A percentile compares a stretch with the other conserved stretches of the same genome.
phyloP scores from a whole-genome alignment of 2,888 invertebrate genomes.

The Alloscopus bannaensis region DNA sequence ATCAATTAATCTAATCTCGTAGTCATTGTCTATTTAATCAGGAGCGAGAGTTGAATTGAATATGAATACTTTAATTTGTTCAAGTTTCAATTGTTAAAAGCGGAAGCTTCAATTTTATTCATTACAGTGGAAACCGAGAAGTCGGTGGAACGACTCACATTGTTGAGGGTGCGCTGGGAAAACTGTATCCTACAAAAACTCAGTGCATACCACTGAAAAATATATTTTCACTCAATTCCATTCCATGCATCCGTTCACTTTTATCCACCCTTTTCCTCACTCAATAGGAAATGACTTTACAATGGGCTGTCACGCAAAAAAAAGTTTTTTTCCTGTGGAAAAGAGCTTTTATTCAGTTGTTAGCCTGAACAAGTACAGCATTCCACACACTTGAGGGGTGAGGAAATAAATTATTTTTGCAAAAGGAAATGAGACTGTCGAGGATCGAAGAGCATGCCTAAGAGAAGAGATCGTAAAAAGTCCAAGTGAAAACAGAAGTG shows the following conservation, averaged over 20 bases:
- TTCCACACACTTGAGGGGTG: constrained; percentile 41
- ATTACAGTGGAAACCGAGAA: no score
- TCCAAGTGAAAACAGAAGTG: constrained; percentile 6
- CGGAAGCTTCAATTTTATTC: no score
- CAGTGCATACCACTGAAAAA: no score
- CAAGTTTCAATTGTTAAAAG: no score
- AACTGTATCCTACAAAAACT: no score
- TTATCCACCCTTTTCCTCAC: constrained; percentile 25
- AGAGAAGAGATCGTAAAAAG: constrained; percentile 56
- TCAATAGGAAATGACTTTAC: constrained; percentile 62
- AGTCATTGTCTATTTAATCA: no score
- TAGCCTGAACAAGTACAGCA: background rate
- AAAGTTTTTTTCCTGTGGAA: constrained; percentile 22
- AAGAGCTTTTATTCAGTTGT: constrained; percentile 21
- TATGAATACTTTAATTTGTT: no score
- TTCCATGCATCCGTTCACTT: background rate
- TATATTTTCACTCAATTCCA: no score
- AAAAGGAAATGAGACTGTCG: constrained; percentile 62
- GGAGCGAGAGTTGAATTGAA: no score
- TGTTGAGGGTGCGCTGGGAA: no score
- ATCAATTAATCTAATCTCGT: no score
- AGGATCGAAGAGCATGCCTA: constrained; percentile 57
- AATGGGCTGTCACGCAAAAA: constrained; percentile 53
- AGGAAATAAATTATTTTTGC: constrained; percentile 64
- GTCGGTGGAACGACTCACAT: no score